Evolutionary conservation across 2,888 invertebrate genomes (phyloP).

Genomic region (Andrena camellia): DNA sequence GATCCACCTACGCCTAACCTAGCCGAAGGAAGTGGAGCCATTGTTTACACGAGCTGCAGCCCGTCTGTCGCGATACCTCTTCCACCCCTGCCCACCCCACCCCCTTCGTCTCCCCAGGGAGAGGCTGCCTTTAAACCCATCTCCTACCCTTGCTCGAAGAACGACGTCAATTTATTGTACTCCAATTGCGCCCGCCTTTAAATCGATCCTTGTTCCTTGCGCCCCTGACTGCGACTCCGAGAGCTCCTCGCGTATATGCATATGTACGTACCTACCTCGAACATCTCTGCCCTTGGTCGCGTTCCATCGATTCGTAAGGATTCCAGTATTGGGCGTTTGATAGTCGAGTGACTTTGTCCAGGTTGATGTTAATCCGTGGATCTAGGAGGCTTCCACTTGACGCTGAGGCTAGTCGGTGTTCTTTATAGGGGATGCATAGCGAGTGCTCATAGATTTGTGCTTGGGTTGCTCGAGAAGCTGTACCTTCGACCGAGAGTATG

Average conservation of each 20-base stretch:
- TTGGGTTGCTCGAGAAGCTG: too few species aligned
- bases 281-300: too few species aligned
- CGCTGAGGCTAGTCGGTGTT: too few species aligned
- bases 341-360: too few species aligned
- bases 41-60: conserved; percentile 79
- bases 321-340: too few species aligned
- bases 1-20: conserved; percentile 69
- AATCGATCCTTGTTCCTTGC: conserved; percentile 31
- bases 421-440: too few species aligned
- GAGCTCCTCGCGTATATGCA: background rate
- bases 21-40: conserved; percentile 75
- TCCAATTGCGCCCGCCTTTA: conserved; percentile 41
- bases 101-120: conserved; percentile 63
- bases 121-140: conserved; percentile 66
- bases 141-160: conserved; percentile 28
- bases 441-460: too few species aligned
- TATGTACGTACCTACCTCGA: background rate
- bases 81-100: conserved; percentile 40
- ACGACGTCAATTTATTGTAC: conserved; percentile 64
- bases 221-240: background rate
- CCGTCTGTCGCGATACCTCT: conserved; percentile 80
- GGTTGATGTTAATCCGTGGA: too few species aligned
- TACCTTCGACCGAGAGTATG: too few species aligned
- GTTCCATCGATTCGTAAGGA: too few species aligned
- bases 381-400: too few species aligned